Conservation (phyloP, 2,888 invertebrate species). For the Machimus rusticus region DNA sequence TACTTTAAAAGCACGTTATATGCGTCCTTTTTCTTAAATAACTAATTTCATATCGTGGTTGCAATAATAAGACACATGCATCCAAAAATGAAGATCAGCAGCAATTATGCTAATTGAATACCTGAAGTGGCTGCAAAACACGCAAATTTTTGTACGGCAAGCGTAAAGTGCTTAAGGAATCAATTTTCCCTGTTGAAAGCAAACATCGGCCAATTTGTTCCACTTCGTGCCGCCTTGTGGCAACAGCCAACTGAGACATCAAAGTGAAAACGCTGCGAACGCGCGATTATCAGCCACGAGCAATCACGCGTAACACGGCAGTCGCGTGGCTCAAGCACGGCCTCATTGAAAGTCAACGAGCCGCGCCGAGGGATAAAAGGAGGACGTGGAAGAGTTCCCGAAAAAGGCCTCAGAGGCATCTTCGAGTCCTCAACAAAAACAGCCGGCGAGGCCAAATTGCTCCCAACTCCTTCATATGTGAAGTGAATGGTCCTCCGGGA, state of each 20-base stretch:
- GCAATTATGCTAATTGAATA: background rate
- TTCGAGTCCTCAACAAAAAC: slow-evolving; percentile 12
- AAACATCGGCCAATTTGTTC: slow-evolving; percentile 36
- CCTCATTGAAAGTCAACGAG: slow-evolving; percentile 32
- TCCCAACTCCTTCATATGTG: slow-evolving; percentile 28
- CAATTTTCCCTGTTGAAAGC: background rate
- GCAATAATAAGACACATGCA: background rate
- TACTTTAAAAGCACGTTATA: too few relatives aligned
- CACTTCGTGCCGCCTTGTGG: slow-evolving; percentile 27
- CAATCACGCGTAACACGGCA: slow-evolving; percentile 47
- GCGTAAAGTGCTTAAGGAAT: background rate
- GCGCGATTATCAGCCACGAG: slow-evolving; percentile 48
- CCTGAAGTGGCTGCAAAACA: background rate
- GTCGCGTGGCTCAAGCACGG: slow-evolving; percentile 42
- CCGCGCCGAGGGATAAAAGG: background rate
- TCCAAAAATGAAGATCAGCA: background rate
- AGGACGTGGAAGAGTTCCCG: background rate
- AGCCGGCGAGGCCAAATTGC: background rate
- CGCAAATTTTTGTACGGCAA: background rate
- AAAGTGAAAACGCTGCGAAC: slow-evolving; percentile 29
- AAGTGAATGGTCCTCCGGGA: slow-evolving; percentile 22
- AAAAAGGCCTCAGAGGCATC: slow-evolving; percentile 28
- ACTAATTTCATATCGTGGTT: background rate
- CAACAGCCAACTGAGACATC: slow-evolving; percentile 25
- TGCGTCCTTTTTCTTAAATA: too few relatives aligned